Base-by-base conservation (phyloP, 2,113 vertebrate species). In the Siniperca knerii region DNA sequence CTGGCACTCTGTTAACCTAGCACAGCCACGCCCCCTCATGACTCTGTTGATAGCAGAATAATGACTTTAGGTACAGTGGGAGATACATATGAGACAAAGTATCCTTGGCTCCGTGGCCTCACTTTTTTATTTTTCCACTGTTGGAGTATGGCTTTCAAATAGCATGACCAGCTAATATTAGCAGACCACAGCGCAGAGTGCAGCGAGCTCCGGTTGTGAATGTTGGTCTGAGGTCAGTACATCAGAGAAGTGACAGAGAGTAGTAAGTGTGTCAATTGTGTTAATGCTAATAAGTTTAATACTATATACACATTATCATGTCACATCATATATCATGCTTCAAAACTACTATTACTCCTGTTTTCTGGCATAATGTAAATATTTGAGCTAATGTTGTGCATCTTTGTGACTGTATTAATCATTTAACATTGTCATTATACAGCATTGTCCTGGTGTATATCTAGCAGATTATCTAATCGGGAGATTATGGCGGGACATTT, bases 221-320 rank as follows among this genome's bases (percentile, higher is more conserved):
- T 0, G 11, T 1, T 25, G 23, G 42, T 68, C 21, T n/a, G 40
- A n/a, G 64, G 37, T 66, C 64, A 66, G 62, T 65, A 8, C 15
- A 29, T 46, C 2, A 44, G 6, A 46, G 23, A 29, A 73, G 8
- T 25, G 55, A 11, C 54, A 37, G 35, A 37, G 35, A 37, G 35
- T 6, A 37, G 35, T 37, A 37, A 37, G 35, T 37, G 35, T 48
- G n/a, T 37, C 35, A 57, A 20, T 42, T 52, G n/a, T 64, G 35
- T 69, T 82, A 21, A 81, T 64, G 37, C 60, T 61, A 50, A 20
- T 21, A 61, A 13, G 29, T 21, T 70, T 35, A 48, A 18, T 50
- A 37, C 42, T 61, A 4, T n/a, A 50, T n/a, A 20, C 29, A 61
- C 16, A n/a, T 35, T 25, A n/a, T 42, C 15, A 29, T 40, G 4